Conservation (phyloP, 2,888 invertebrate species). For the Eupithecia insigniata region DNA sequence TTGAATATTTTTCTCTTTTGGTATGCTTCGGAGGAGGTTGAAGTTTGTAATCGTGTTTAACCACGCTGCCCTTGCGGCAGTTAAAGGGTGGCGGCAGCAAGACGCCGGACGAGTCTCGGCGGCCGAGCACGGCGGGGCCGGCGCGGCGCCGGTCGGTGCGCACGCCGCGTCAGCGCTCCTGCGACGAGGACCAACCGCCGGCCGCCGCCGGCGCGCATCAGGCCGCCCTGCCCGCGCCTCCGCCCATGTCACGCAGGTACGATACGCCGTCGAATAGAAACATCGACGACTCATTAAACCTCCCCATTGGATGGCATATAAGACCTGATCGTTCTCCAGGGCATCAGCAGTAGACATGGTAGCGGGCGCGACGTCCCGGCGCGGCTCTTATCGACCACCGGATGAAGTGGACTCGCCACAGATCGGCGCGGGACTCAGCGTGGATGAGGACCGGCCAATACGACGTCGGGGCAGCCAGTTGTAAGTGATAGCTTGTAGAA, state of each 20-base stretch:
- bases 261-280: background rate
- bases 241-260: slow-evolving; percentile 89
- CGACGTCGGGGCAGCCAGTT: slow-evolving; percentile 92
- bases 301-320: background rate
- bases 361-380: slow-evolving; percentile 86
- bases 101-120: slow-evolving; percentile 83
- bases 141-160: slow-evolving; percentile 85
- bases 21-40: slow-evolving; percentile 6
- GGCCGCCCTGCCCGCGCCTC: slow-evolving; percentile 87
- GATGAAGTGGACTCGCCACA: slow-evolving; percentile 84
- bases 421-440: slow-evolving; percentile 82
- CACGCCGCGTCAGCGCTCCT: slow-evolving; percentile 90
- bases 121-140: slow-evolving; percentile 86
- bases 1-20: background rate
- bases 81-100: slow-evolving; percentile 87
- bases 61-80: slow-evolving; percentile 84
- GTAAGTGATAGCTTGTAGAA: slow-evolving; percentile 83
- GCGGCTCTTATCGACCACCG: slow-evolving; percentile 85
- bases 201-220: slow-evolving; percentile 61
- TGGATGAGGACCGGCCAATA: slow-evolving; percentile 89
- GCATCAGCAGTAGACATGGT: slow-evolving; percentile 94
- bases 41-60: slow-evolving; percentile 59
- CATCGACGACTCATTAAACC: background rate
- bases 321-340: slow-evolving; percentile 57
- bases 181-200: slow-evolving; percentile 88